phyloP scores from a whole-genome alignment of 92 coral and sea anemone species.

The Chrysogorgia sp. region DNA sequence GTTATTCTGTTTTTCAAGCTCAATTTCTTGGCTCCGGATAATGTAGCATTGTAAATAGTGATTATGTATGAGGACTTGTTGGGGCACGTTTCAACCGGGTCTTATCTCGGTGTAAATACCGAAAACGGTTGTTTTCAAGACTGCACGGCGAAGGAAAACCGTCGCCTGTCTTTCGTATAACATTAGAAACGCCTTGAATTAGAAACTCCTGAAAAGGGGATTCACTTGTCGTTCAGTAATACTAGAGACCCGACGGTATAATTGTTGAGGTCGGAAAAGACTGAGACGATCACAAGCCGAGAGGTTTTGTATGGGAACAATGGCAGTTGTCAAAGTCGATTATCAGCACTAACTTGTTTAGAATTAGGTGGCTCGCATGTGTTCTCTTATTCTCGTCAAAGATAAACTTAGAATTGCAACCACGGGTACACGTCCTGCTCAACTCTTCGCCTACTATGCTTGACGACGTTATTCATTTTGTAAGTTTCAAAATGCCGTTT shows the following conservation, averaged over 20 bases:
- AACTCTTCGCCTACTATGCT: not conserved
- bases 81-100: not conserved
- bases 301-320: conserved; percentile 7
- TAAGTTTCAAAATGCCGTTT: no score
- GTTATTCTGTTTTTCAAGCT: not conserved
- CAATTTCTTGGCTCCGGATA: not conserved
- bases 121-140: not conserved
- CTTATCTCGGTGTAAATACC: not conserved
- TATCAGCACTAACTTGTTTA: conserved; percentile 22
- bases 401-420: conserved; percentile 15
- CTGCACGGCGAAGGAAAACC: no score
- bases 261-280: conserved; percentile 5
- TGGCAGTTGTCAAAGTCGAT: conserved; percentile 32
- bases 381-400: conserved; percentile 8
- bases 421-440: not conserved
- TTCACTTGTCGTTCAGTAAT: no score
- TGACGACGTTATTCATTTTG: not conserved
- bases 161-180: no score
- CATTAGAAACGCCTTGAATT: no score
- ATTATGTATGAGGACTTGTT: not conserved
- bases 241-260: no score
- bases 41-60: not conserved
- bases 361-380: conserved; percentile 4
- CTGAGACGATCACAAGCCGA: conserved; percentile 10
- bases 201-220: no score